Evolutionary conservation across 2,113 vertebrate genomes (phyloP).

Genomic region (Cercocebus atys): DNA sequence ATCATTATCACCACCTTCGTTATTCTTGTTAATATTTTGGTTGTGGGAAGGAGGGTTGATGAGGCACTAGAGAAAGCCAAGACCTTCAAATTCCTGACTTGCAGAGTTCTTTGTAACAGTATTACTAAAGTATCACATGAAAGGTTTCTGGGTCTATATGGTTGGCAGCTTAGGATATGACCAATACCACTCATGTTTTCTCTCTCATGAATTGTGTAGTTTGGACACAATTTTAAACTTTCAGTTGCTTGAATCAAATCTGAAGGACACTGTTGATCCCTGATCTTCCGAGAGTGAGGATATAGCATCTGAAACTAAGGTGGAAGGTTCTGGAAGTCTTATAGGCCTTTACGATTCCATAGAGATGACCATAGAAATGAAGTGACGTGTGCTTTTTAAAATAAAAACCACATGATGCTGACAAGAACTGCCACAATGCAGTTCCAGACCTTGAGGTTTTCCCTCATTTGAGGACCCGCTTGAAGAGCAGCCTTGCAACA

Average conservation of each 20-base stretch:
- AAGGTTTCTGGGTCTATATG: not conserved
- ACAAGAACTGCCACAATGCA: not conserved
- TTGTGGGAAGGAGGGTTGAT: not conserved
- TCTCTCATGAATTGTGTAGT: not conserved
- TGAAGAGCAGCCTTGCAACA: not conserved
- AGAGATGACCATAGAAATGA: not conserved
- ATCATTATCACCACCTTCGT: not conserved
- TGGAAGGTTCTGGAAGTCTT: slow-evolving; percentile 15
- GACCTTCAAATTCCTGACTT: not conserved
- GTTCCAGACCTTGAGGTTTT: not conserved
- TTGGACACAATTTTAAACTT: not conserved
- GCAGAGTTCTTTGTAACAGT: not conserved
- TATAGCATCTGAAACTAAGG: not conserved
- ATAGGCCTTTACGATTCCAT: not conserved
- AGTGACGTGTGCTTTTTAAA: slow-evolving; percentile 43
- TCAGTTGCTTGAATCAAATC: not conserved
- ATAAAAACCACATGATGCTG: slow-evolving; percentile 35
- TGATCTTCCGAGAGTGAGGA: not conserved
- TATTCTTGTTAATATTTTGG: not conserved
- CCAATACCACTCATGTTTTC: not conserved
- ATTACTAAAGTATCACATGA: not conserved
- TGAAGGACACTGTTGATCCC: not conserved
- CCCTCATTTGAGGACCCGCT: not conserved
- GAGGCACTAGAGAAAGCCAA: not conserved
- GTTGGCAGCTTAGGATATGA: not conserved